phyloP scores from a whole-genome alignment of 2,888 invertebrate genomes.

The Habrosyne pyritoides region DNA sequence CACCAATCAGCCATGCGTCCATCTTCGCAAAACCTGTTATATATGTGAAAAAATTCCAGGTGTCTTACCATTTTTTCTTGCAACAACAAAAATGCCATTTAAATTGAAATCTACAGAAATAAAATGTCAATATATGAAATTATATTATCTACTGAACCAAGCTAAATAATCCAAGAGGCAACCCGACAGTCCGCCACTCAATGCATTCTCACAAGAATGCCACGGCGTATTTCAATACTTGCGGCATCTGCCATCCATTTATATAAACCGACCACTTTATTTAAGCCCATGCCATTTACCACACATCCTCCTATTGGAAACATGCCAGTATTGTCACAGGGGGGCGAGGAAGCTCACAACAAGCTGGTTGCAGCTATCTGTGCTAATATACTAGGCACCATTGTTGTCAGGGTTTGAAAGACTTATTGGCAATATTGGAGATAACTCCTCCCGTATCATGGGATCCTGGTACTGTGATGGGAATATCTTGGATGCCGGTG shows the following conservation, averaged over 20 bases:
- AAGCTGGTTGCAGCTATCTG: constrained; percentile 25
- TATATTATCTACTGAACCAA: constrained; percentile 2
- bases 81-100: too few relatives aligned
- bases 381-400: constrained; percentile 22
- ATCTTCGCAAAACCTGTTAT: too few relatives aligned
- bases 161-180: constrained; percentile 19
- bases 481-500: constrained; percentile 15
- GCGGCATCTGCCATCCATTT: constrained; percentile 49
- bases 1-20: too few relatives aligned
- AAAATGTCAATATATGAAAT: too few relatives aligned
- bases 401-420: constrained; percentile 32
- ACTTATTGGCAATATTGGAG: constrained; percentile 55
- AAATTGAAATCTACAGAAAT: too few relatives aligned
- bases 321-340: constrained; percentile 17
- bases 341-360: constrained; percentile 14
- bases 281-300: constrained; percentile 20
- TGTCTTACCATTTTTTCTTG: too few relatives aligned
- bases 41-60: too few relatives aligned
- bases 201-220: constrained; percentile 44
- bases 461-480: constrained; percentile 29
- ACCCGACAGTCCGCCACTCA: constrained; percentile 25
- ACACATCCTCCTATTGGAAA: constrained; percentile 14
- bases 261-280: constrained; percentile 38
- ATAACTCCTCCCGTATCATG: constrained; percentile 35
- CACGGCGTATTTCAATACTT: constrained; percentile 55